Conservation (phyloP, 1,140 invertebrate genomes). For the Drosophila tani region DNA sequence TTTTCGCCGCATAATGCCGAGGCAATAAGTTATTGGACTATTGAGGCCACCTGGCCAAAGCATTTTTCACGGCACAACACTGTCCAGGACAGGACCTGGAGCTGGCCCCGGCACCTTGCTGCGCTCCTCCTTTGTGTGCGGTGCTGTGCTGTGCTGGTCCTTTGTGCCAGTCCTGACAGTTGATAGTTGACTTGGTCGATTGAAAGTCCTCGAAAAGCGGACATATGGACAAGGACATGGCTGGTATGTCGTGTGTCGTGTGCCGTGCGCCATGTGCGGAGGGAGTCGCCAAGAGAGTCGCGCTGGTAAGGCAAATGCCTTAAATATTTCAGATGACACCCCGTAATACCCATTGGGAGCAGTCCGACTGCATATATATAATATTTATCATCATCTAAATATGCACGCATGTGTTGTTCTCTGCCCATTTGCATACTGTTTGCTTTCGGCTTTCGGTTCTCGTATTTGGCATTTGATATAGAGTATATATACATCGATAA, state of each 20-base stretch:
- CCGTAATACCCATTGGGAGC: constrained; percentile 49
- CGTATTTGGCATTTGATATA: constrained; percentile 4
- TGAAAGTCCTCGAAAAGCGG: constrained; percentile 48
- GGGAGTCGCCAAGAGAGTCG: constrained; percentile 11
- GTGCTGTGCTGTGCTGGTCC: neutral
- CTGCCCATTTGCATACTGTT: constrained; percentile 30
- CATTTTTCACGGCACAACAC: constrained; percentile 22
- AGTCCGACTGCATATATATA: constrained; percentile 48
- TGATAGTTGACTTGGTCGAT: constrained; percentile 35
- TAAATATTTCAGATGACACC: constrained; percentile 68
- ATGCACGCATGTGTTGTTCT: constrained; percentile 48
- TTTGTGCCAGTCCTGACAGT: constrained; percentile 8
- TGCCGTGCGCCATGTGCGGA: neutral
- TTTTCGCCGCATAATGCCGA: constrained; percentile 66
- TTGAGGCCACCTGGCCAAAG: constrained; percentile 71
- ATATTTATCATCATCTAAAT: constrained; percentile 80
- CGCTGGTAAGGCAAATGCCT: constrained; percentile 55
- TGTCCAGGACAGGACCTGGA: neutral
- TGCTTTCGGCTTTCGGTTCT: constrained; percentile 5
- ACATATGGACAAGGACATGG: constrained; percentile 35
- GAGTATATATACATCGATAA: constrained; percentile 59
- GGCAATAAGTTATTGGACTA: constrained; percentile 73
- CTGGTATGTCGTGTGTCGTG: neutral
- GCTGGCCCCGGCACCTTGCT: neutral
- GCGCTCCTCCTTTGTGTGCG: neutral